Evolutionary conservation across 2,113 vertebrate genomes (phyloP), one percentile per base, ranked within the genome.

Genomic region (Lagopus muta): DNA sequence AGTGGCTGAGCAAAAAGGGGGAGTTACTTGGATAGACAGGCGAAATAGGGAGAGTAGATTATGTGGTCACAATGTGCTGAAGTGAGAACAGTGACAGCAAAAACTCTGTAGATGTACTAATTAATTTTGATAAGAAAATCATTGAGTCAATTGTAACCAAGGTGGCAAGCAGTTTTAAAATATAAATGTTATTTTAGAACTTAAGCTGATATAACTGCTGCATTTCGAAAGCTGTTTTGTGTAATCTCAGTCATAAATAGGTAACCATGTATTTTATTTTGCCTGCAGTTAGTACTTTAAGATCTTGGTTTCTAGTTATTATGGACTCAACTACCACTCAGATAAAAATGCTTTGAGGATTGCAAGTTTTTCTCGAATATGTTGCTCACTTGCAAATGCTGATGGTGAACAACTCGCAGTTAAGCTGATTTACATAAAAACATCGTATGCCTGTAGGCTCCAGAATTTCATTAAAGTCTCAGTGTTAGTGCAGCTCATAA

Each of bases 381-480:
- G 89, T 92, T 78, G 47, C 82, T 89, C 75, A 14, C 89, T 92
- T 91, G 61, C 60, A 89, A 66, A 76, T 93, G 82, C 55, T 91
- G 21, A 24, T 85, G 82, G 74, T 82, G 72, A 89, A 85, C 89
- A 90, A 74, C 52, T 90, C 47, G 61, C 92, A 17, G 6, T 93
- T 89, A 86, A 88, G 65, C 87, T 91, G 65, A 92, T 94, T 91
- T 96, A 42, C 79, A 89, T 86, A 86, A 93, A 93, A 93, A 69
- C 65, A 54, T 94, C 55, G 52, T 70, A 74, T 0, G 11, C 79
- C 93, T 65, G 27, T 80, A 89, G 89, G 94, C 85, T 83, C 32
- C 0, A 0, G 75, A 86, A 88, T 86, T 88, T 83, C 87, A 88
- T 95, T 96, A 71, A 84, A 71, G 47, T 74, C 64, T 77, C 50